Conservation (phyloP, 1,140 invertebrate genomes). For the Chrysomallon squamiferum region DNA sequence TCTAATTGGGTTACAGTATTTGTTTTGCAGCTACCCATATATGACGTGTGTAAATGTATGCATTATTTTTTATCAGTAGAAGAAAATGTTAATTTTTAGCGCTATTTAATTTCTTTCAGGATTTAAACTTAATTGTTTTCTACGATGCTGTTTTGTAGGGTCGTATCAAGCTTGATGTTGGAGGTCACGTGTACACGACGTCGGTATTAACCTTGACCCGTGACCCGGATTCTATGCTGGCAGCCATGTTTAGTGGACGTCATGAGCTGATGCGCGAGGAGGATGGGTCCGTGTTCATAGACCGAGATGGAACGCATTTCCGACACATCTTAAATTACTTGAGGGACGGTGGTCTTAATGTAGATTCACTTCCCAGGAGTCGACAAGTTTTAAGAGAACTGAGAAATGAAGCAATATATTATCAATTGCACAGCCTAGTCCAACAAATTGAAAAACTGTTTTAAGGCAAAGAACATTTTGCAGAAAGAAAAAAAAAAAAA, state of each 20-base stretch:
- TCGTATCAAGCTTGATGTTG: conserved; percentile 55
- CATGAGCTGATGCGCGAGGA: conserved; percentile 47
- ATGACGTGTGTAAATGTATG: too few relatives aligned
- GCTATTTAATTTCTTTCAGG: too few relatives aligned
- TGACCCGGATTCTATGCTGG: conserved; percentile 58
- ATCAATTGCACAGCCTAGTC: conserved; percentile 44
- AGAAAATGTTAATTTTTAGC: too few relatives aligned
- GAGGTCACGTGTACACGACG: conserved; percentile 55
- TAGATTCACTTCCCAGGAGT: conserved; percentile 43
- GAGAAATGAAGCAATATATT: conserved; percentile 51
- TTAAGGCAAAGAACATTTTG: conserved; percentile 12
- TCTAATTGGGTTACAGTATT: too few relatives aligned
- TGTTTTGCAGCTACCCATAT: too few relatives aligned
- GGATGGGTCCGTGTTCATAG: conserved; percentile 56
- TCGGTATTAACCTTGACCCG: conserved; percentile 48
- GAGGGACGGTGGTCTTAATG: conserved; percentile 43
- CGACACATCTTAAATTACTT: conserved; percentile 57
- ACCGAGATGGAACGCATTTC: conserved; percentile 58
- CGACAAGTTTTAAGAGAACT: conserved; percentile 44
- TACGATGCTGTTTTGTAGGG: conserved; percentile 25
- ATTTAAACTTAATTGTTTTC: too few relatives aligned
- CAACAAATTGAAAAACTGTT: conserved; percentile 47
- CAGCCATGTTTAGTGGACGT: conserved; percentile 60
- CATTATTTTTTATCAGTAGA: too few relatives aligned
- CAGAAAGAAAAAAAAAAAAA: too few relatives aligned